Evolutionary conservation across 2,888 invertebrate genomes (phyloP), one percentile per base, ranked within the genome.

Genomic region (Crossocerus cetratus): DNA sequence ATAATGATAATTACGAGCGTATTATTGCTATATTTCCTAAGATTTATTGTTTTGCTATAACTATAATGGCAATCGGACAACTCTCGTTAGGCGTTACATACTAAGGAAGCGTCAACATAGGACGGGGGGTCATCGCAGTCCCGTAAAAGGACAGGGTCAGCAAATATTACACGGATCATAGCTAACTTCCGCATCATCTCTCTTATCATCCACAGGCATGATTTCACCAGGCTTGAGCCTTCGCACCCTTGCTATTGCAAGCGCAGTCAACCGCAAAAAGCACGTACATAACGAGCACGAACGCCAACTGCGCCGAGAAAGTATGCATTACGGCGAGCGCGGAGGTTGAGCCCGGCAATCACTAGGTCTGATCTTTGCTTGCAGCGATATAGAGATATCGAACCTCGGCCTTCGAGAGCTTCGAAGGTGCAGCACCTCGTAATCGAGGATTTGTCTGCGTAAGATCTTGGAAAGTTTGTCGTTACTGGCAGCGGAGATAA

Each of bases 311-410:
- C 32, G 32, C 32, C 32, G 32, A 32, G 32, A 32, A 32, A 32
- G 32, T 32, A 14, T 53, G 23, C 3, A 21, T 20, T 14, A 42
- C 8, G 56, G 60, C 49, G 14, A 11, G 14, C 21, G 11, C 11
- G 2, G 23, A 55, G 59, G 59, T 22, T 43, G 59, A 56, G 43
- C 49, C 49, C 43, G 23, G 56, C 58, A 11, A 49, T 68, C 54
- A 65, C 18, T 16, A 14, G 45, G 45, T 72, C 42, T 55, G 42
- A 21, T 71, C 56, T 80, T 49, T 71, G 66, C 59, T 74, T 83
- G 58, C 81, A 84, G 83, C 66, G 57, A 80, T 65, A 56, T 73
- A 54, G 62, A 69, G 68, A 69, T 57, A 75, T 77, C 74, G 66
- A 81, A 74, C 64, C 57, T 61, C 55, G 32, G 32, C 32, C 76